A percentile compares a stretch with the other conserved stretches of the same genome.
Evolutionary conservation across 2,888 invertebrate genomes (phyloP).

Genomic region (Microplitis deprimator): DNA sequence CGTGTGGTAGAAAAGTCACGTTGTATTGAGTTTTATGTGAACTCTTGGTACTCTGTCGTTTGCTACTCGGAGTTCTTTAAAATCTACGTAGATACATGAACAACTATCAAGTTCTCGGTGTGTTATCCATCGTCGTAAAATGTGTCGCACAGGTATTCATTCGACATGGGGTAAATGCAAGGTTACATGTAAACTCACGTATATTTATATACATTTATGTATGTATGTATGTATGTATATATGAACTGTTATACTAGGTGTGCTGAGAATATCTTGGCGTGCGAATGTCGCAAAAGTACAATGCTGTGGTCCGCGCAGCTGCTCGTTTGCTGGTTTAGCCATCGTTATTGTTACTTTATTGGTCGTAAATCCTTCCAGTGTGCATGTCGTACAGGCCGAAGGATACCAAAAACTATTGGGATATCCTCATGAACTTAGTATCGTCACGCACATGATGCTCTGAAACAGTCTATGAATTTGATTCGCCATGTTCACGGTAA

Average conservation of each 20-base stretch:
- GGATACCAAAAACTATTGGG: conserved; percentile 50
- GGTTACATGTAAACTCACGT: conserved; percentile 21
- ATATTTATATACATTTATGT: conserved; percentile 18
- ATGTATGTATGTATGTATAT: conserved; percentile 6
- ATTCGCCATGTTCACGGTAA: conserved; percentile 15
- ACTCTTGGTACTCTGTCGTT: conserved; percentile 33
- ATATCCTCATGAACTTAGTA: conserved; percentile 34
- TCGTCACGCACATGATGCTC: conserved; percentile 28
- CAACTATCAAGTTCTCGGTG: conserved; percentile 54
- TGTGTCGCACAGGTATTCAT: conserved; percentile 45
- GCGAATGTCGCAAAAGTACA: conserved; percentile 45
- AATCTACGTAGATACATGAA: conserved; percentile 53
- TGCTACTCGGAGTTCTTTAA: conserved; percentile 44
- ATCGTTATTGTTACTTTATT: conserved; percentile 66
- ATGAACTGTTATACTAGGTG: conserved; percentile 9
- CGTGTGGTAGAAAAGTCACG: conserved; percentile 38
- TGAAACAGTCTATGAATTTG: conserved; percentile 1
- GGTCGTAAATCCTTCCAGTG: conserved; percentile 59
- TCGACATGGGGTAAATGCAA: conserved; percentile 40
- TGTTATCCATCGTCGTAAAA: conserved; percentile 50
- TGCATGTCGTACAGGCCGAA: conserved; percentile 46
- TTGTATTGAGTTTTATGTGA: conserved; percentile 27
- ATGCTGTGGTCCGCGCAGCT: conserved; percentile 39
- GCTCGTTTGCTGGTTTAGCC: conserved; percentile 54
- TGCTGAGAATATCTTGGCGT: conserved; percentile 26